Evolutionary conservation across 2,888 invertebrate genomes (phyloP), one percentile per base, ranked within the genome.

Genomic region (Campoplex capitator): DNA sequence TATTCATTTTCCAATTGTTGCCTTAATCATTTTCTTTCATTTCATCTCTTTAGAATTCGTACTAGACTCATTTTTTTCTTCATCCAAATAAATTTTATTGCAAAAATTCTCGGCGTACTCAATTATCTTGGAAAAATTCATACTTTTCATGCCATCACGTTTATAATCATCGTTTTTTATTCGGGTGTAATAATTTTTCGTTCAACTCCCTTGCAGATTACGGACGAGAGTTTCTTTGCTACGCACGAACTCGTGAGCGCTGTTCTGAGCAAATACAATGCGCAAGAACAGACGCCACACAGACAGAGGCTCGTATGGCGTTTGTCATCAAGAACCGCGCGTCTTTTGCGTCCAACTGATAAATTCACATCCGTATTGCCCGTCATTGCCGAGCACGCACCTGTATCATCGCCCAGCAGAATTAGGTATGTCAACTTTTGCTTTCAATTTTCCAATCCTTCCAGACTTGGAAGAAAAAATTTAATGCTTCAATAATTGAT

Each of bases 251-350:
- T 96, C 87, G 96, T 97, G 65, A 95, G 96, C 42, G 95, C 95
- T 89, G 96, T 97, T 91, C 93, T 97, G 91, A 95, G 96, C 74
- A 96, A 96, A 87, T 98, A 98, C 94, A 97, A 97, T 93, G 97
- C 96, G 75, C 95, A 96, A 94, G 94, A 96, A 93, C 95, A 97
- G 95, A 95, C 96, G 89, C 96, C 96, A 45, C 96, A 97, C 92
- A 95, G 96, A 8, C 97, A 97, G 94, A 96, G 97, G 78, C 96
- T 97, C 88, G 96, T 97, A 88, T 97, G 97, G 97, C 95, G 96
- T 85, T 95, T 97, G 83, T 97, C 97, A 13, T 97, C 97, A 88
- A 95, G 97, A 78, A 97, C 97, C 58, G 95, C 96, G 89, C 95
- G 97, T 93, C 96, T 97, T 88, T 95, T 97, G 81, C 96, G 97